Conservation (phyloP, 2,113 vertebrate genomes). For the Melanotaenia duboulayi region DNA sequence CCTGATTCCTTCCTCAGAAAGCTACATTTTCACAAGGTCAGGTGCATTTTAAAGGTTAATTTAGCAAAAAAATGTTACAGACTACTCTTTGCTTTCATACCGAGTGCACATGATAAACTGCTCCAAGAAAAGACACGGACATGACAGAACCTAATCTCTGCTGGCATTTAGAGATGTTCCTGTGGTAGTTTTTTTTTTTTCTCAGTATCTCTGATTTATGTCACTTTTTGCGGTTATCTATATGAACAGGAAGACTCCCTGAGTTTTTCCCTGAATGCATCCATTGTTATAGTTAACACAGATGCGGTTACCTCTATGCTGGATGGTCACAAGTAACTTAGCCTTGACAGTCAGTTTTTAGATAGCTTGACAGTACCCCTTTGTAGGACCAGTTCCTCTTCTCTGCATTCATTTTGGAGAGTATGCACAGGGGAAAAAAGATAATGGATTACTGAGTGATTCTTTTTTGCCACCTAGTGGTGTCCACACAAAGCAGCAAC, state of each 20-base stretch:
- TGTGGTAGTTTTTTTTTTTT: slow-evolving; percentile 7
- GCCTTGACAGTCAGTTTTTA: slow-evolving; percentile 51
- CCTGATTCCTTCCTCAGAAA: slow-evolving; percentile 7
- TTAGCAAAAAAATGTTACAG: slow-evolving; percentile 39
- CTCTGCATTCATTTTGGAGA: slow-evolving; percentile 8
- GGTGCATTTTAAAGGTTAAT: slow-evolving; percentile 31
- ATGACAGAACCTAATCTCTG: slow-evolving; percentile 40
- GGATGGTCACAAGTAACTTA: slow-evolving; percentile 29
- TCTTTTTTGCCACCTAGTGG: slow-evolving; percentile 73
- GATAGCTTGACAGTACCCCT: slow-evolving; percentile 30
- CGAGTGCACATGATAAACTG: slow-evolving; percentile 28
- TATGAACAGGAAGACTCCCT: slow-evolving; percentile 25
- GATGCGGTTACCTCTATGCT: slow-evolving; percentile 46
- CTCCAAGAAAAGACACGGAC: slow-evolving; percentile 20
- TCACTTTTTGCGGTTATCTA: slow-evolving; percentile 39
- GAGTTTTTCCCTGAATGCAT: slow-evolving; percentile 46
- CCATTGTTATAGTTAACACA: slow-evolving; percentile 57
- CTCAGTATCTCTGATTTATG: slow-evolving; percentile 43
- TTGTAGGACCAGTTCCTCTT: slow-evolving; percentile 20
- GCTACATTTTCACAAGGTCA: slow-evolving; percentile 36
- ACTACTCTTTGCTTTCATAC: slow-evolving; percentile 13
- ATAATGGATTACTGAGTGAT: neutral
- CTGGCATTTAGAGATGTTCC: slow-evolving; percentile 31
- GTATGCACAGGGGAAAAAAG: neutral
- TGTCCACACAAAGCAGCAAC: neutral